phyloP scores from a whole-genome alignment of 2,113 vertebrate species.

The Poecilia latipinna region DNA sequence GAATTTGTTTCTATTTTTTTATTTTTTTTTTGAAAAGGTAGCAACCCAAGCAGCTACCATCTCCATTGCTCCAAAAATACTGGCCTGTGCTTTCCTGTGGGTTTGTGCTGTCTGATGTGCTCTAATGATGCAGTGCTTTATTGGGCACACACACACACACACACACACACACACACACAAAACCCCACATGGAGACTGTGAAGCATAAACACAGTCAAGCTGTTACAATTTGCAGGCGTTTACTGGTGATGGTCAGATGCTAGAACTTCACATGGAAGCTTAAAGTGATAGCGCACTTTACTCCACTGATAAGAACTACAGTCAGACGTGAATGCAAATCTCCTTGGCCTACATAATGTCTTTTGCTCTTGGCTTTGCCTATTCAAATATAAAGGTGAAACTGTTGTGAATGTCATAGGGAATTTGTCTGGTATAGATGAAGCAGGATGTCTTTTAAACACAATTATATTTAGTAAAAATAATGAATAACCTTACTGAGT shows the following conservation, averaged over 20 bases:
- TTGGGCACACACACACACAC: slow-evolving; percentile 8
- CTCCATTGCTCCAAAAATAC: slow-evolving; percentile 68
- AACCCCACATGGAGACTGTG: slow-evolving; percentile 1
- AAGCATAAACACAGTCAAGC: slow-evolving; percentile 2
- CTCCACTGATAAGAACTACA: slow-evolving; percentile 25
- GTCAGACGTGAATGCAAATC: slow-evolving; percentile 37
- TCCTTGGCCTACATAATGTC: slow-evolving; percentile 16
- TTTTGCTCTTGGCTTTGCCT: slow-evolving; percentile 49
- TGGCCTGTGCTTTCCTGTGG: slow-evolving; percentile 54
- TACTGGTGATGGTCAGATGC: slow-evolving; percentile 3
- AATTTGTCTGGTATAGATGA: background rate
- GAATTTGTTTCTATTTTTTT: slow-evolving; percentile 1
- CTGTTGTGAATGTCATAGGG: background rate
- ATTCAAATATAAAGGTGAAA: slow-evolving; percentile 42
- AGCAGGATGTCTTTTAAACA: slow-evolving; percentile 17
- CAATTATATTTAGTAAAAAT: background rate
- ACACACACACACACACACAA: background rate
- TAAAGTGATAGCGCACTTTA: slow-evolving; percentile 6
- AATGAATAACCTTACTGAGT: slow-evolving; percentile 32
- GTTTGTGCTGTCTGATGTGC: slow-evolving; percentile 59
- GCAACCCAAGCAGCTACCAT: slow-evolving; percentile 60
- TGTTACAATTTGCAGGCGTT: slow-evolving; percentile 22
- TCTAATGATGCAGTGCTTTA: slow-evolving; percentile 62
- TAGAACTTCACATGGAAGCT: slow-evolving; percentile 28
- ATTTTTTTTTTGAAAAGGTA: slow-evolving; percentile 33